Percentiles rank a stretch among this genome's conserved stretches.
phyloP scores from a whole-genome alignment of 2,113 vertebrate genomes.

The Coreoperca whiteheadi region DNA sequence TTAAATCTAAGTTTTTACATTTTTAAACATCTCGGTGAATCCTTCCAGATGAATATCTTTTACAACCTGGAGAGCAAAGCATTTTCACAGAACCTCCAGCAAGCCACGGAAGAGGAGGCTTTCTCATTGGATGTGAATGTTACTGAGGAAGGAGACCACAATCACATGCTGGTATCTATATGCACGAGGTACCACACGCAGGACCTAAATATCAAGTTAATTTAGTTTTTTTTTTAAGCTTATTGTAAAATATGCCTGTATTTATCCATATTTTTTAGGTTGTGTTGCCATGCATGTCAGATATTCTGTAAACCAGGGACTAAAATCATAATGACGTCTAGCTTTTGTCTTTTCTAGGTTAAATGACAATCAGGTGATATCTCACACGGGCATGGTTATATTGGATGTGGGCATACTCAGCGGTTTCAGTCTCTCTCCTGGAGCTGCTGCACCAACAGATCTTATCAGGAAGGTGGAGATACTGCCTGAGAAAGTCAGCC shows the following conservation, averaged over 20 bases:
- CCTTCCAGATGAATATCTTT: slow-evolving; percentile 87
- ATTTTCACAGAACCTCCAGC: slow-evolving; percentile 58
- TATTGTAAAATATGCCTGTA: background rate
- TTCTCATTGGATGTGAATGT: slow-evolving; percentile 87
- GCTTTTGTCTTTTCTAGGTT: slow-evolving; percentile 74
- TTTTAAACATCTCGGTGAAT: slow-evolving; percentile 17
- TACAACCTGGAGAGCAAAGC: slow-evolving; percentile 86
- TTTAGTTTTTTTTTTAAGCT: background rate
- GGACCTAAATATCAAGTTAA: background rate
- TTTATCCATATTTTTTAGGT: background rate
- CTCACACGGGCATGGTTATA: slow-evolving; percentile 89
- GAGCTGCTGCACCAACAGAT: slow-evolving; percentile 63
- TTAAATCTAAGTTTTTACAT: slow-evolving; percentile 1
- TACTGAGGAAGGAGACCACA: slow-evolving; percentile 74
- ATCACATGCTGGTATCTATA: slow-evolving; percentile 85
- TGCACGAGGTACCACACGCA: slow-evolving; percentile 85
- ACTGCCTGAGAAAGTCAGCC: slow-evolving; percentile 82
- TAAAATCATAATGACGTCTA: background rate
- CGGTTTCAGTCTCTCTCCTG: slow-evolving; percentile 84
- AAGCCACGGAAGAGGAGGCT: slow-evolving; percentile 75
- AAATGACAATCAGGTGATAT: slow-evolving; percentile 63
- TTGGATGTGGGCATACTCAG: slow-evolving; percentile 91
- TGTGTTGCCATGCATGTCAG: background rate
- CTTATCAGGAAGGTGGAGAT: slow-evolving; percentile 86
- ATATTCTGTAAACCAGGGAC: background rate